Conservation (phyloP, 1,140 invertebrate species). For the Galleria mellonella region DNA sequence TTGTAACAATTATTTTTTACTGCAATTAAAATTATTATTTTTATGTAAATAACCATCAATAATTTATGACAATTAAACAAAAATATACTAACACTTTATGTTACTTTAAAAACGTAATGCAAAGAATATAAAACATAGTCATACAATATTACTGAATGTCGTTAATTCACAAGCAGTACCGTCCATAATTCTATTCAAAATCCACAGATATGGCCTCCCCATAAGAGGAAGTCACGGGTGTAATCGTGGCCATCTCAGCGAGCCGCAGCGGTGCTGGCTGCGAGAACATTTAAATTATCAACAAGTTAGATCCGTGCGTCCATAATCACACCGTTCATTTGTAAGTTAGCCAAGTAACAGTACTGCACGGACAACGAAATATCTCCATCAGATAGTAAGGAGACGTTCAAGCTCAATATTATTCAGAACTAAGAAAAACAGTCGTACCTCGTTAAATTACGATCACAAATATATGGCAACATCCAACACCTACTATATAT, state of each 20-base stretch:
- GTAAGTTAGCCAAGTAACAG: constrained; percentile 57
- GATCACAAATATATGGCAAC: constrained; percentile 52
- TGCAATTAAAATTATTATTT: too few species aligned
- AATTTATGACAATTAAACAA: too few species aligned
- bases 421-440: constrained; percentile 72
- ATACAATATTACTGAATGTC: not conserved
- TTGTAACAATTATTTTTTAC: too few species aligned
- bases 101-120: too few species aligned
- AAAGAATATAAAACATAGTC: too few species aligned
- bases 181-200: constrained; percentile 50
- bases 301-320: constrained; percentile 51
- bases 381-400: constrained; percentile 61
- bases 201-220: constrained; percentile 33
- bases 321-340: constrained; percentile 66
- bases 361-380: constrained; percentile 46
- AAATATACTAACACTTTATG: too few species aligned
- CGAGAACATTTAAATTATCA: constrained; percentile 68
- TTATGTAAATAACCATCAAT: too few species aligned
- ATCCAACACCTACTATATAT: constrained; percentile 20
- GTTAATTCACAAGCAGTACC: constrained; percentile 16
- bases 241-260: constrained; percentile 43
- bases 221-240: constrained; percentile 49
- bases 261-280: constrained; percentile 28
- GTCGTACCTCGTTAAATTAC: constrained; percentile 68
- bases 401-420: constrained; percentile 61